A percentile compares a stretch with the other conserved stretches of the same genome.
phyloP scores from a whole-genome alignment of 2,113 vertebrate species.

The Sterrhoptilus dennistouni region DNA sequence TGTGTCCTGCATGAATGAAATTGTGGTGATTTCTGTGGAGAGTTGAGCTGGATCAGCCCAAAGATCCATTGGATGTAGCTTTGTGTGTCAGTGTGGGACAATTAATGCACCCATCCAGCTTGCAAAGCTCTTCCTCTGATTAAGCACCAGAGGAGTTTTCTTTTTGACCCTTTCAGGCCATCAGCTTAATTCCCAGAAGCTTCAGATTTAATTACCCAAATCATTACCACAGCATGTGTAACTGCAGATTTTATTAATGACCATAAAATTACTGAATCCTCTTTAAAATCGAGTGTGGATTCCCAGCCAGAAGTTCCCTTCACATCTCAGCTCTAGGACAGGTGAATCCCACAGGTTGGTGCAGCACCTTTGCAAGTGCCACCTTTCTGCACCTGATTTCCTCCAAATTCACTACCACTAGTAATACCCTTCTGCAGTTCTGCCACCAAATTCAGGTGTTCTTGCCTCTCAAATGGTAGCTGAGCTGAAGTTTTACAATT shows the following conservation, averaged over 20 bases:
- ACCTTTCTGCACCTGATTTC: background rate
- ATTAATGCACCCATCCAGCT: background rate
- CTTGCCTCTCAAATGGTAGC: background rate
- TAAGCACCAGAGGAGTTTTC: conserved; percentile 7
- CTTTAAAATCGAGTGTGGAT: background rate
- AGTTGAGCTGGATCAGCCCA: background rate
- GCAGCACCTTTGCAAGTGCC: background rate
- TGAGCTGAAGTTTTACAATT: background rate
- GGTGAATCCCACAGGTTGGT: background rate
- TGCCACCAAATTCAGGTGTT: background rate
- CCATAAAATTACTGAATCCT: conserved; percentile 17
- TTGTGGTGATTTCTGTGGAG: background rate
- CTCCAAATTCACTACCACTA: background rate
- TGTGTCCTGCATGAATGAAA: background rate
- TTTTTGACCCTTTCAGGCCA: conserved; percentile 54
- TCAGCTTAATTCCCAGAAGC: conserved; percentile 59
- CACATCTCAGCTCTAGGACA: background rate
- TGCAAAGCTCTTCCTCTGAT: conserved; percentile 19
- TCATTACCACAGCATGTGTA: conserved; percentile 38
- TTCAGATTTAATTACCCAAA: conserved; percentile 54
- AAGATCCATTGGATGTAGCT: background rate
- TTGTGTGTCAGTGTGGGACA: background rate
- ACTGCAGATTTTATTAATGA: conserved; percentile 53
- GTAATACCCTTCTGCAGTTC: background rate
- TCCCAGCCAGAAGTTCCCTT: background rate